Percentiles rank a stretch among this genome's conserved stretches.
phyloP scores from a whole-genome alignment of 2,888 invertebrate genomes.

The Taphrorychus bicolor region DNA sequence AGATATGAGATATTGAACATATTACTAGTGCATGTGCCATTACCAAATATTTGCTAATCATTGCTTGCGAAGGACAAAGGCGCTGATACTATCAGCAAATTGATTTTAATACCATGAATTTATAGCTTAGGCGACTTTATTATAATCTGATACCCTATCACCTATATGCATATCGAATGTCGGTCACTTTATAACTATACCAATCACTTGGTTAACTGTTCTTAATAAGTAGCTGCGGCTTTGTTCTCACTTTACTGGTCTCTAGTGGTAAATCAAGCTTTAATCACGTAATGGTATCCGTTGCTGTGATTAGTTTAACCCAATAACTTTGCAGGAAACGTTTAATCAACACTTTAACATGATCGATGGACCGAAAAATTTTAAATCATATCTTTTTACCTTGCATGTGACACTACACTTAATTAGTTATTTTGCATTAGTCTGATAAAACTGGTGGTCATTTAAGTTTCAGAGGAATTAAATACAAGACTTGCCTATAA shows the following conservation, averaged over 20 bases:
- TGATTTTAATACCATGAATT: slow-evolving; percentile 9
- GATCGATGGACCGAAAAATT: neutral
- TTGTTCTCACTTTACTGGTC: neutral
- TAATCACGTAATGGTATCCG: neutral
- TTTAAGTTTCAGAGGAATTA: neutral
- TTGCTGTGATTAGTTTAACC: slow-evolving; percentile 12
- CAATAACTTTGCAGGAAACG: slow-evolving; percentile 19
- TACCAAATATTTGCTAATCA: slow-evolving; percentile 22
- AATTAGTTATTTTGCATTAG: no score
- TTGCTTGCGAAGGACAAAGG: neutral
- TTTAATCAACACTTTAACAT: slow-evolving; percentile 7
- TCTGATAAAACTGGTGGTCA: no score
- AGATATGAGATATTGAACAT: no score
- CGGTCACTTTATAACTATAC: neutral
- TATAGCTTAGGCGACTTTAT: neutral
- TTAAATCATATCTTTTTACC: neutral
- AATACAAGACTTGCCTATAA: neutral
- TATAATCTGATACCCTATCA: neutral
- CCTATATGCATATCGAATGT: neutral
- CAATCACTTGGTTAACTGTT: slow-evolving; percentile 11
- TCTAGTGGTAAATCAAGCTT: neutral
- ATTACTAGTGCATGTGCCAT: slow-evolving; percentile 14
- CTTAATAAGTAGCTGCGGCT: slow-evolving; percentile 18
- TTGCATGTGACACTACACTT: neutral
- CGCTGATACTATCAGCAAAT: neutral